Evolutionary conservation across 92 coral and sea anemone species (phyloP), one percentile per base, ranked within the genome.

Genomic region (Porites cylindrica): DNA sequence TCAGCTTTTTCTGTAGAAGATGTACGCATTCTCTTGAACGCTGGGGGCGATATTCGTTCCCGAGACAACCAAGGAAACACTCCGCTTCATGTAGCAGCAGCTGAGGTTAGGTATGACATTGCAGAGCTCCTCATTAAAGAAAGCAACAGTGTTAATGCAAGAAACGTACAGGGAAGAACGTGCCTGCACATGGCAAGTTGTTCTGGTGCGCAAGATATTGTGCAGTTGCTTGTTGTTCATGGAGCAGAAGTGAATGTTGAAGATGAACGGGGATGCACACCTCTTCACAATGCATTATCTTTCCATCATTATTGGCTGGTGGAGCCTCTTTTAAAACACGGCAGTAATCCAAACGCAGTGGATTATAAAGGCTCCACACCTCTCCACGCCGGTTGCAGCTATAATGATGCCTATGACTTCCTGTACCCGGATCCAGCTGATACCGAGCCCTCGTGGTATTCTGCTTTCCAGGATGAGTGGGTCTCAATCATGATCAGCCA

Each of bases 221-320:
- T 81, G 21, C 76, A 20, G 14, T 4, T 10, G 12, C 54, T 85
- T 14, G 8, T 85, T n/a, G 53, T 17, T 23, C 47, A 68, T 24
- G 82, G 78, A 38, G 66, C 26, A 3, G 38, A 85, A 47, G 54
- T 26, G 13, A 67, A 76, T 66, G 66, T 83, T 32, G 77, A 77
- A 29, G 89, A 85, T 79, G 63, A 85, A 51, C 19, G 62, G 11
- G 71, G 76, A 7, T 2, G 60, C 19, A 76, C 89, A 6, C 76
- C 89, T 64, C 70, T 85, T 8, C 84, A 77, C 14, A 26, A 70
- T 13, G 78, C 78, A 2, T 2, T 59, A 9, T 14, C 43, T n/a
- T 1, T 16, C 9, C 20, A 19, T 59, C 9, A n/a, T 24, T 32
- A 32, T 32, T 32, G 43, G 43, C 43, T 32, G 2, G 43, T 32